Conservation (phyloP, 2,797 vertebrate species). For the Ambastaia sidthimunki region DNA sequence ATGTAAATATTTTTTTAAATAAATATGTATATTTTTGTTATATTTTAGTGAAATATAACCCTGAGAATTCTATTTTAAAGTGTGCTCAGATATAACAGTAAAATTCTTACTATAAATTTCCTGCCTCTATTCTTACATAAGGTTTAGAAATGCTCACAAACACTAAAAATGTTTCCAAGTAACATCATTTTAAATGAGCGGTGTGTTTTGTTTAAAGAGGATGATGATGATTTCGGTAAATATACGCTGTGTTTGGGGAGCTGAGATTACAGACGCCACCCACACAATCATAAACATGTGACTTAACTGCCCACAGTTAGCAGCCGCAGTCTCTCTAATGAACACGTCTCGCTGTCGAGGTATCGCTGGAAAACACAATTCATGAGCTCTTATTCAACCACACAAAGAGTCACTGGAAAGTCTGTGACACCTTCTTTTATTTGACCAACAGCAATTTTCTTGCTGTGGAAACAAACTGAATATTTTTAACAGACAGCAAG, state of each 20-base stretch:
- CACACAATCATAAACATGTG: slow-evolving; percentile 57
- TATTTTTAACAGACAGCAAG: not conserved
- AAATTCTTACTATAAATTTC: not conserved
- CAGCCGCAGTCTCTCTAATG: slow-evolving; percentile 65
- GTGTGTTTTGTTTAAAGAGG: slow-evolving; percentile 45
- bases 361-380: slow-evolving; percentile 57
- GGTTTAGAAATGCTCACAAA: not conserved
- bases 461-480: slow-evolving; percentile 51
- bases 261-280: not conserved
- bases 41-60: too few relatives aligned
- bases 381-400: slow-evolving; percentile 58
- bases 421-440: slow-evolving; percentile 62
- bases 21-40: too few relatives aligned
- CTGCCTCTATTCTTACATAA: too few relatives aligned
- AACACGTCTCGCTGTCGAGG: slow-evolving; percentile 65
- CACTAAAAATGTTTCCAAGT: not conserved
- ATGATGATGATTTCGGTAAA: slow-evolving; percentile 28
- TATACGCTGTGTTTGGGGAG: slow-evolving; percentile 21
- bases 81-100: not conserved
- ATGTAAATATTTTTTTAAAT: too few relatives aligned
- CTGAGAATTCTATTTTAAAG: not conserved
- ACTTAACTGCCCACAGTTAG: slow-evolving; percentile 60
- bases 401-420: slow-evolving; percentile 72
- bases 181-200: not conserved
- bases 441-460: slow-evolving; percentile 67